These are phyloP conservation scores for Anticlea derivata DNA, from an alignment of 2,888 invertebrate species.

Conservation along the genomic window DNA sequence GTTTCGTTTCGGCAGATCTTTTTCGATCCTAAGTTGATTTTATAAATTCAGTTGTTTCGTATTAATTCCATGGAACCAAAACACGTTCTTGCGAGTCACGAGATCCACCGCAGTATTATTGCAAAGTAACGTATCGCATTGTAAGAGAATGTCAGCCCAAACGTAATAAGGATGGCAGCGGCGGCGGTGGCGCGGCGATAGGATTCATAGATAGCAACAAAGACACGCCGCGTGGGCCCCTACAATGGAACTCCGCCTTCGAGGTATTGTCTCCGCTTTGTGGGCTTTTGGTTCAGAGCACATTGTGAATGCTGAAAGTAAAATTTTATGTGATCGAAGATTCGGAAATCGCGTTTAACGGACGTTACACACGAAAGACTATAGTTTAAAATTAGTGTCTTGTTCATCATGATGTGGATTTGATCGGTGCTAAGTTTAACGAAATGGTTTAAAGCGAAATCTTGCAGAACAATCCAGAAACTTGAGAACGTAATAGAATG, in stretches of 20 bases:
- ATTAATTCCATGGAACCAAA: too few species aligned
- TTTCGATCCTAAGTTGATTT: too few species aligned
- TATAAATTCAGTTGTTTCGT: too few species aligned
- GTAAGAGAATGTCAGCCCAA: conserved; percentile 46
- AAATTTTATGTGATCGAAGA: conserved; percentile 27
- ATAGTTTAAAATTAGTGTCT: neutral
- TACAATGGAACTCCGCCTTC: conserved; percentile 51
- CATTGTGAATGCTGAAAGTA: conserved; percentile 23
- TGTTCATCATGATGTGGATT: too few species aligned
- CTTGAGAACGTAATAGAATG: too few species aligned
- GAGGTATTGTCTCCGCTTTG: conserved; percentile 53
- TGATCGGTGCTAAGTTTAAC: too few species aligned
- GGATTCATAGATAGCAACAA: conserved; percentile 65
- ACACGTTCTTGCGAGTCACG: conserved; percentile 1
- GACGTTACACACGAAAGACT: conserved; percentile 1
- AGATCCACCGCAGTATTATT: conserved; percentile 19
- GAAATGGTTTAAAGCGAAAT: too few species aligned
- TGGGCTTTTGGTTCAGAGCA: conserved; percentile 19
- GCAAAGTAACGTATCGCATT: conserved; percentile 37
- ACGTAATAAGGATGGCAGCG: conserved; percentile 50
- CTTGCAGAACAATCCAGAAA: too few species aligned
- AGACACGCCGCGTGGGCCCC: conserved; percentile 44
- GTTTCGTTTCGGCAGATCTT: too few species aligned
- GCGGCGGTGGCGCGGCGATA: conserved; percentile 46
- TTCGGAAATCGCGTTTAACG: conserved; percentile 11